phyloP scores from a whole-genome alignment of 2,797 vertebrate species.

The Delichon dasypus region DNA sequence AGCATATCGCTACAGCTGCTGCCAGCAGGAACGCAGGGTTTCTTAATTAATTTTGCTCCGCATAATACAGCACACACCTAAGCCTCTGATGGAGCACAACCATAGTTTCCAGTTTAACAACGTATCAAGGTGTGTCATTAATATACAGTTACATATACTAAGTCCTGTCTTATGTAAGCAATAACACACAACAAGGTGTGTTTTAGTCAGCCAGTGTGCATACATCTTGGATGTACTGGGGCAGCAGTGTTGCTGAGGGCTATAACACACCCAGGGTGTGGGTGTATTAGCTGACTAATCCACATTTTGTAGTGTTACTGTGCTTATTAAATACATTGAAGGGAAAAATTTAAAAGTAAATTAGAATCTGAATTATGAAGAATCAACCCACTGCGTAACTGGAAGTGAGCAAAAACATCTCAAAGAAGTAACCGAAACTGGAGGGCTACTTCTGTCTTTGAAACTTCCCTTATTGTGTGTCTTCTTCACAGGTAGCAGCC shows the following conservation, averaged over 20 bases:
- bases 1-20: not conserved
- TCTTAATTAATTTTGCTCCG: slow-evolving; percentile 19
- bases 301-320: not conserved
- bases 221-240: not conserved
- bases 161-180: slow-evolving; percentile 43
- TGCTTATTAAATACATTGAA: slow-evolving; percentile 4
- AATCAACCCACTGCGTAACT: not conserved
- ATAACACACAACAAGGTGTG: not conserved
- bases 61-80: slow-evolving; percentile 29
- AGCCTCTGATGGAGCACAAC: not conserved
- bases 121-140: slow-evolving; percentile 22
- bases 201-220: not conserved
- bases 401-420: not conserved
- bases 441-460: not conserved
- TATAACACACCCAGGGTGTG: slow-evolving; percentile 49
- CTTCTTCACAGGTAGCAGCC: not conserved
- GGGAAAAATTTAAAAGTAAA: slow-evolving; percentile 8
- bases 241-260: slow-evolving; percentile 20
- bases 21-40: not conserved
- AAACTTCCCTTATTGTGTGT: not conserved
- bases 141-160: slow-evolving; percentile 33
- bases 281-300: slow-evolving; percentile 32
- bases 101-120: slow-evolving; percentile 41
- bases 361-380: not conserved
- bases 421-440: not conserved